These are phyloP conservation scores for Periplaneta americana DNA, from an alignment of 1,140 invertebrate species.

Conservation along the genomic window DNA sequence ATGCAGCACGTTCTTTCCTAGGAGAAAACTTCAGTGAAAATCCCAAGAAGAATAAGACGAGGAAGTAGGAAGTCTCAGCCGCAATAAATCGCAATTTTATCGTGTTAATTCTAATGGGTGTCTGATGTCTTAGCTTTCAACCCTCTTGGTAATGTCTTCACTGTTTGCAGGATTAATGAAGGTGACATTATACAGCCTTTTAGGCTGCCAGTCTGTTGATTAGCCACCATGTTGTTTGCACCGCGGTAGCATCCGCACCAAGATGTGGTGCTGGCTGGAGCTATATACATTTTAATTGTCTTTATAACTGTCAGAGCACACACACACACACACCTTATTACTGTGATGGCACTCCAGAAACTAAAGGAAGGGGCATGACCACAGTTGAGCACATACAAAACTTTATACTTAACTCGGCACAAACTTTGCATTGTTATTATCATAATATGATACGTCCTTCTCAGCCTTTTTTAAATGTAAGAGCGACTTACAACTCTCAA, in stretches of 20 bases:
- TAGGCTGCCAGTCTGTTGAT: conserved; percentile 12
- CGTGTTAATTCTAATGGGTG: conserved; percentile 12
- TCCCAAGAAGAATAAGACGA: neutral
- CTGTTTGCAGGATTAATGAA: conserved; percentile 5
- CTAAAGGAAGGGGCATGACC: neutral
- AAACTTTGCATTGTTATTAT: neutral
- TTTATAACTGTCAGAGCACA: neutral
- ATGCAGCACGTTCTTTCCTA: no score
- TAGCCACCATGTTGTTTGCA: conserved; percentile 1
- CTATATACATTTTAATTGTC: neutral
- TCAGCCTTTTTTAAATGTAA: neutral
- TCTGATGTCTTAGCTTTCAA: conserved; percentile 5
- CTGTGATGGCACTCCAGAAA: neutral
- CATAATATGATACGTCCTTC: neutral
- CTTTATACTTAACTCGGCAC: neutral
- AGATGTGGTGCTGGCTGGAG: neutral
- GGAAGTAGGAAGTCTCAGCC: neutral
- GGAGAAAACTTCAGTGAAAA: no score
- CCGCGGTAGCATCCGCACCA: no score
- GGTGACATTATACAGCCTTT: conserved; percentile 11
- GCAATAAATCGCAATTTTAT: conserved; percentile 8
- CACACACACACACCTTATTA: neutral
- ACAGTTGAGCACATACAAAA: neutral
- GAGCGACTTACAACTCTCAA: neutral
- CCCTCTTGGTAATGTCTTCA: neutral